phyloP scores from a whole-genome alignment of 2,888 invertebrate species.

The Aromia moschata region DNA sequence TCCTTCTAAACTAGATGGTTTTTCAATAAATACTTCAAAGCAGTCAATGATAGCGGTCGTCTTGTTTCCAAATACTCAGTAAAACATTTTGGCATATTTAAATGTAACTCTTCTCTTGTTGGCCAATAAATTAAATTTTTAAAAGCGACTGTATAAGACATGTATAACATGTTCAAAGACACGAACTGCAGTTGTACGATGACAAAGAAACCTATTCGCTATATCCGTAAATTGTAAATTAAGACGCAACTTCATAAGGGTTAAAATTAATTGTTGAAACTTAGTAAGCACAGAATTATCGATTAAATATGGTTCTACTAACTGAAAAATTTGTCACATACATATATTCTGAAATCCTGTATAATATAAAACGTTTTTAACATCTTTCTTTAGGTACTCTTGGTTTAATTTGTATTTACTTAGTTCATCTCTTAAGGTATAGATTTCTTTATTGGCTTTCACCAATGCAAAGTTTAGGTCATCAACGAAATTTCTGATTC shows the following conservation, averaged over 20 bases:
- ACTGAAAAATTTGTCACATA: too few species aligned
- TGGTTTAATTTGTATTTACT: too few species aligned
- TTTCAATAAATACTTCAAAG: conserved; percentile 38
- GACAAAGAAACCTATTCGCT: conserved; percentile 5
- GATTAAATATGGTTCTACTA: too few species aligned
- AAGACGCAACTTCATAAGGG: conserved; percentile 10
- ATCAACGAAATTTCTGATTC: too few species aligned
- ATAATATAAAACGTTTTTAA: too few species aligned
- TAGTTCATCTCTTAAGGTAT: too few species aligned
- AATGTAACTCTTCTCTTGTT: conserved; percentile 12
- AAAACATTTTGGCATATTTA: conserved; percentile 36
- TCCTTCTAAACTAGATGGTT: conserved; percentile 23
- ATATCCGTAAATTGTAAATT: conserved; percentile 9
- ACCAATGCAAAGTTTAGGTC: too few species aligned
- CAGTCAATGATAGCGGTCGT: conserved; percentile 36
- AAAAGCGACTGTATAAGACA: conserved; percentile 7
- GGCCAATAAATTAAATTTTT: conserved; percentile 39
- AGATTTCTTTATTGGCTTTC: too few species aligned
- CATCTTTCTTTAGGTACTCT: too few species aligned
- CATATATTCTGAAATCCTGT: too few species aligned
- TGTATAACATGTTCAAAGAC: neutral
- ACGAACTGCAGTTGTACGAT: conserved; percentile 7
- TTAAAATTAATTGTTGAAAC: conserved; percentile 11
- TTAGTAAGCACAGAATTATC: too few species aligned
- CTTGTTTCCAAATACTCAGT: conserved; percentile 30